Percentiles rank a stretch among this genome's conserved stretches.
These are phyloP conservation scores for Agrotis segetum DNA, from an alignment of 2,888 invertebrate genomes.

Conservation along the genomic window DNA sequence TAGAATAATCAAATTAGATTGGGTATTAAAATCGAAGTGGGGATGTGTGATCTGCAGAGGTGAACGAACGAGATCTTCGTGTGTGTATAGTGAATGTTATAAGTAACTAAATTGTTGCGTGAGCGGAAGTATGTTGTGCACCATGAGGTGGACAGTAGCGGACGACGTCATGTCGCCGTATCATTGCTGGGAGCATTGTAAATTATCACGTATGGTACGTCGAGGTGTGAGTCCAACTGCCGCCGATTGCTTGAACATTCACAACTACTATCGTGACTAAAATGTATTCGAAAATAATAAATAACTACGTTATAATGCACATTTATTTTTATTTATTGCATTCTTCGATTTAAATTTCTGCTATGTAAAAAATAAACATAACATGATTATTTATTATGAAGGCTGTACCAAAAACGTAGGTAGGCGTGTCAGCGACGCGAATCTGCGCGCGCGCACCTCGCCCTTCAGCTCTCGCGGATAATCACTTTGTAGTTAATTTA, in stretches of 20 bases:
- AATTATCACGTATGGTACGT: constrained; percentile 63
- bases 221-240: constrained; percentile 56
- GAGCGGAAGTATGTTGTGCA: constrained; percentile 32
- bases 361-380: constrained; percentile 73
- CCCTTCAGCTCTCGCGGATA: constrained; percentile 66
- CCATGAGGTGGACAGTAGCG: constrained; percentile 30
- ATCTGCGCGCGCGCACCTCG: constrained; percentile 35
- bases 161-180: constrained; percentile 45
- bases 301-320: constrained; percentile 75
- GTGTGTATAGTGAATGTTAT: constrained; percentile 68
- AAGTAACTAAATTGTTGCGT: constrained; percentile 52
- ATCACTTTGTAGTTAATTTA: constrained; percentile 81
- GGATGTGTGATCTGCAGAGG: constrained; percentile 82
- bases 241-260: constrained; percentile 61
- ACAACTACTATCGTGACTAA: constrained; percentile 61
- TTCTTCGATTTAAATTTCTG: constrained; percentile 75
- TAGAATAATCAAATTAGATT: constrained; percentile 91
- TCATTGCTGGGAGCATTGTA: constrained; percentile 68
- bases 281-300: constrained; percentile 68
- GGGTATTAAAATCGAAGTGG: constrained; percentile 83
- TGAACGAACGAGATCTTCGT: constrained; percentile 68
- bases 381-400: constrained; percentile 79
- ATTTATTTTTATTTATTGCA: constrained; percentile 73
- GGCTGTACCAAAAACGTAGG: constrained; percentile 77
- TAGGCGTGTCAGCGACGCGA: constrained; percentile 65